phyloP scores from a whole-genome alignment of 1,140 invertebrate genomes.

The Saccostrea glomerata region DNA sequence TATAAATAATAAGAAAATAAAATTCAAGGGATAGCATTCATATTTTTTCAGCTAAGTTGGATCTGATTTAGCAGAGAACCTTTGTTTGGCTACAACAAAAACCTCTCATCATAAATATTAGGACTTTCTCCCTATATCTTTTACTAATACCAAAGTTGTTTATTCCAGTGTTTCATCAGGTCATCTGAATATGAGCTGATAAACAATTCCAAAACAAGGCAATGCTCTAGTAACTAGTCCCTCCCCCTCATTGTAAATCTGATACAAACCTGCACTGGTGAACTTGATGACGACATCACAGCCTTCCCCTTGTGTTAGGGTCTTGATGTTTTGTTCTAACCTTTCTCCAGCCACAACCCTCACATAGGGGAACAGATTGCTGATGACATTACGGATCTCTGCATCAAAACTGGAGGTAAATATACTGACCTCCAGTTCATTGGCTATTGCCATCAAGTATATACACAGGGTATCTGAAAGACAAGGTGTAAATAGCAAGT shows the following conservation, averaged over 20 bases:
- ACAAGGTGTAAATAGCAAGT: not conserved
- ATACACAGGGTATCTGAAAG: slow-evolving; percentile 57
- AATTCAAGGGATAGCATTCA: too few relatives aligned
- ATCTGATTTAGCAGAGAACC: too few relatives aligned
- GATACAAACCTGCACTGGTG: slow-evolving; percentile 50
- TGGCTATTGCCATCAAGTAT: slow-evolving; percentile 58
- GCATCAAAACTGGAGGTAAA: slow-evolving; percentile 58
- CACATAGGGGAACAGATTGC: slow-evolving; percentile 51
- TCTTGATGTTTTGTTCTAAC: slow-evolving; percentile 45
- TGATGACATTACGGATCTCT: slow-evolving; percentile 54
- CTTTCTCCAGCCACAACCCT: slow-evolving; percentile 48
- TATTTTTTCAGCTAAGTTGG: too few relatives aligned
- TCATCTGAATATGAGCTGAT: too few relatives aligned
- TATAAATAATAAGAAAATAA: too few relatives aligned
- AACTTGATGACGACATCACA: slow-evolving; percentile 60
- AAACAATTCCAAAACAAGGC: too few relatives aligned
- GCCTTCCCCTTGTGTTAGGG: slow-evolving; percentile 57
- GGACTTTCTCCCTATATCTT: too few relatives aligned
- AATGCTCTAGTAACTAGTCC: not conserved
- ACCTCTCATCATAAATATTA: too few relatives aligned
- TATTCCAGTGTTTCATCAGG: too few relatives aligned
- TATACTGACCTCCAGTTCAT: slow-evolving; percentile 47
- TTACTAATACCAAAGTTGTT: too few relatives aligned
- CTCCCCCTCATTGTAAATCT: not conserved
- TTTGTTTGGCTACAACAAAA: too few relatives aligned